These are phyloP conservation scores for Phalacrocorax carbo DNA, from an alignment of 2,113 vertebrate species.

Conservation along the genomic window DNA sequence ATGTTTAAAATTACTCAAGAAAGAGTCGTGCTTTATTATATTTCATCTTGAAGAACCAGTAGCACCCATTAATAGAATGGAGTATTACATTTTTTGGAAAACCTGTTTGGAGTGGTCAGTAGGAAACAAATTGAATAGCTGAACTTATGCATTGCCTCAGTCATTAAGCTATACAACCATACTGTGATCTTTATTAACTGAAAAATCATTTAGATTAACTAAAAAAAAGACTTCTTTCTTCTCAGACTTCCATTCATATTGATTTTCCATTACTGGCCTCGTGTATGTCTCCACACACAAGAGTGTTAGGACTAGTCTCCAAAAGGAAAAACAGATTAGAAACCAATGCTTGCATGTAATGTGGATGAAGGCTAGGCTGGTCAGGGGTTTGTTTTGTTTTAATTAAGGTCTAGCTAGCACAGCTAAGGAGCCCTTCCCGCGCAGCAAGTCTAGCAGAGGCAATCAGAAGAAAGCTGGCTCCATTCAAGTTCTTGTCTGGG, in stretches of 20 bases:
- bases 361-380: not conserved
- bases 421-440: not conserved
- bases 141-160: not conserved
- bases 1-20: constrained; percentile 66
- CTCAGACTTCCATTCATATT: not conserved
- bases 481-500: not conserved
- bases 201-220: not conserved
- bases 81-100: constrained; percentile 8
- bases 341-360: not conserved
- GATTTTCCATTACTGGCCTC: not conserved
- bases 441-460: not conserved
- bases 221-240: not conserved
- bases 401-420: not conserved
- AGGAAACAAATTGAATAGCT: not conserved
- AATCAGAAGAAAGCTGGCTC: not conserved
- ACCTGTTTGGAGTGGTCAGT: not conserved
- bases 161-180: not conserved
- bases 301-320: not conserved
- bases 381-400: not conserved
- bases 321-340: not conserved
- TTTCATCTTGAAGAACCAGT: constrained; percentile 33
- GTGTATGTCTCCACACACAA: not conserved
- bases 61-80: constrained; percentile 50
- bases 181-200: not conserved
- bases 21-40: constrained; percentile 49